Evolutionary conservation across 1,140 invertebrate genomes (phyloP), one percentile per base, ranked within the genome.

Genomic region (Calephelis virginiensis): DNA sequence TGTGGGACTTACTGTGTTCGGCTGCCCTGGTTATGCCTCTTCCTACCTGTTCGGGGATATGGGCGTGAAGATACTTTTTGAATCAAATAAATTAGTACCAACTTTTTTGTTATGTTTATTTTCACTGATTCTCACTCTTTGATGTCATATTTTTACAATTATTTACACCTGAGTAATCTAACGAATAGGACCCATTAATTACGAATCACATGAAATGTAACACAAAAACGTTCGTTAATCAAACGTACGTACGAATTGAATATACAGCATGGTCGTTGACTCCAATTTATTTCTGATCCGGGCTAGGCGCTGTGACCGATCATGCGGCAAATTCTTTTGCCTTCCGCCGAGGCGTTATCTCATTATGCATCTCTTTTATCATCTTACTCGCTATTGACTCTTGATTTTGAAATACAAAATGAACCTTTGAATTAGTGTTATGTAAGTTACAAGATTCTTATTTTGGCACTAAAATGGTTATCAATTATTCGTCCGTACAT

Each of bases 241-340:
- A 63, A 56, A 56, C 50, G 50, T 28, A 17, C 14, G 49, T 53
- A 8, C 49, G 13, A 53, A 53, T 56, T 56, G 50, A 56, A 56
- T 64, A 46, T 45, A 64, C 48, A 63, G 67, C 63, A 61, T 64
- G 61, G 62, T 56, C 66, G 61, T 72, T 61, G 64, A 68, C 74
- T 72, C 71, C 71, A 80, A 79, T 81, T 82, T 78, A 73, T 77
- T 75, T 67, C 69, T 67, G 71, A 76, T 75, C 71, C 73, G 37
- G 48, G 43, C 61, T 68, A 64, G 63, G 60, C 53, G 61, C 62
- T 69, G 77, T 67, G 72, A 67, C 72, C 81, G 75, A 62, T 75
- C 73, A 78, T 72, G 73, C 77, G 77, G 77, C 74, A 82, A 85
- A 83, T 80, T 80, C 78, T 83, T 85, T 86, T 82, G 84, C 84